Base-by-base conservation (phyloP, 2,888 invertebrate genomes). In the Punctoribates punctum region DNA sequence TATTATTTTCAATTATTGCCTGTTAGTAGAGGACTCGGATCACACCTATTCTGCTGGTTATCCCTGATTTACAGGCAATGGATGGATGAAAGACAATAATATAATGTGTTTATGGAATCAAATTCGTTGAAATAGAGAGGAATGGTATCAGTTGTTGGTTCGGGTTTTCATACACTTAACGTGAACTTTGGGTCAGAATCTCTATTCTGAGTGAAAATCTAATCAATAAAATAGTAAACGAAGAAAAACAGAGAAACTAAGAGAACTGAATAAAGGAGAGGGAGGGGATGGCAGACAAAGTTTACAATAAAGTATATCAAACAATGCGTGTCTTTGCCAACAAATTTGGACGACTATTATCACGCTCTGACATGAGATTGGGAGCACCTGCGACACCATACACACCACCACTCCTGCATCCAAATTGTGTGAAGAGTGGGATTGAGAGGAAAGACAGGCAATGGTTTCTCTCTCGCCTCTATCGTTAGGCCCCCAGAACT, bases 261-360 rank as follows among this genome's bases (percentile, higher is more conserved):
- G 9, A 57, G 25, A 23, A 23, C 20, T 11, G 23, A 23, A 13
- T 13, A 9, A 57, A 54, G 20, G 20, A 25, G 23, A 13, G 4
- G 23, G 20, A 57, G 25, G 1, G 34, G n/a, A 70, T 9, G 4
- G n/a, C n/a, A n/a, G 42, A 4, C 0, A 70, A 70, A 70, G 23
- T 42, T 42, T 70, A 38, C 27, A 70, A 60, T 27, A 29, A 62
- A 62, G 27, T n/a, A 38, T 70, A 70, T 70, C 70, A 70, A 70
- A 70, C 70, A 70, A 70, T 70, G 70, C 70, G 70, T 70, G 70
- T 70, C 70, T 70, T 70, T n/a, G 20, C 8, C 11, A 70, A 70
- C 70, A 70, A 70, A 70, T 70, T 70, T 70, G 42, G 70, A 70
- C 38, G 42, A 70, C 70, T 70, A 70, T 70, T 70, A 70, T 70